These are phyloP conservation scores for Mya arenaria DNA, from an alignment of 1,140 invertebrate species.

Conservation along the genomic window DNA sequence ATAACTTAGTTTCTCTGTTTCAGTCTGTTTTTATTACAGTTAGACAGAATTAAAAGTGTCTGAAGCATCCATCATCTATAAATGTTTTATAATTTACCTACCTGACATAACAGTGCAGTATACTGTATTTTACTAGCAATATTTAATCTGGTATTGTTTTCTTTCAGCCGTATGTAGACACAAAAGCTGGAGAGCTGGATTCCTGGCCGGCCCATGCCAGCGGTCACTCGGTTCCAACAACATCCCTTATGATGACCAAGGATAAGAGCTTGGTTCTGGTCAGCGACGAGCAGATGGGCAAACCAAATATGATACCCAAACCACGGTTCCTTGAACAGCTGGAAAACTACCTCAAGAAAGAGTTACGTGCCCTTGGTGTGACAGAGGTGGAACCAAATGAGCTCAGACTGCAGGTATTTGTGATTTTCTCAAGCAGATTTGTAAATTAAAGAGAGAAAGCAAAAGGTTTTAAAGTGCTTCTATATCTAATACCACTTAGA, in stretches of 20 bases:
- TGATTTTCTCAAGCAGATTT: neutral
- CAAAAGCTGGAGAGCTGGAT: conserved; percentile 78
- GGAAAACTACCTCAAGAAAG: conserved; percentile 80
- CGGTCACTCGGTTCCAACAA: conserved; percentile 68
- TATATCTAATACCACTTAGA: no score
- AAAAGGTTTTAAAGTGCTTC: neutral
- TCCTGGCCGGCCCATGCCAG: conserved; percentile 81
- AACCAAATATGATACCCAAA: conserved; percentile 78
- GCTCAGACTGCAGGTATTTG: conserved; percentile 77
- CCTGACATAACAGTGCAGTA: no score
- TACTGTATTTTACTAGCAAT: no score
- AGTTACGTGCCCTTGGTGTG: conserved; percentile 77
- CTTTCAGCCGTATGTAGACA: conserved; percentile 78
- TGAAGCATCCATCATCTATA: no score
- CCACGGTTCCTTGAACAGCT: conserved; percentile 80
- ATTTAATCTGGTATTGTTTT: no score
- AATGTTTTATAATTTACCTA: no score
- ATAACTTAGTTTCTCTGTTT: no score
- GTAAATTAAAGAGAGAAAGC: no score
- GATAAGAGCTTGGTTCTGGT: conserved; percentile 77
- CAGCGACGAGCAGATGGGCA: conserved; percentile 76
- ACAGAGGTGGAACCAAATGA: conserved; percentile 77
- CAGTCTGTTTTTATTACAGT: no score
- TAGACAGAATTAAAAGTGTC: no score
- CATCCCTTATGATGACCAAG: conserved; percentile 74